Evolutionary conservation across 2,797 vertebrate species (phyloP), one percentile per base, ranked within the genome.

Genomic region (Pantherophis vulpinus): DNA sequence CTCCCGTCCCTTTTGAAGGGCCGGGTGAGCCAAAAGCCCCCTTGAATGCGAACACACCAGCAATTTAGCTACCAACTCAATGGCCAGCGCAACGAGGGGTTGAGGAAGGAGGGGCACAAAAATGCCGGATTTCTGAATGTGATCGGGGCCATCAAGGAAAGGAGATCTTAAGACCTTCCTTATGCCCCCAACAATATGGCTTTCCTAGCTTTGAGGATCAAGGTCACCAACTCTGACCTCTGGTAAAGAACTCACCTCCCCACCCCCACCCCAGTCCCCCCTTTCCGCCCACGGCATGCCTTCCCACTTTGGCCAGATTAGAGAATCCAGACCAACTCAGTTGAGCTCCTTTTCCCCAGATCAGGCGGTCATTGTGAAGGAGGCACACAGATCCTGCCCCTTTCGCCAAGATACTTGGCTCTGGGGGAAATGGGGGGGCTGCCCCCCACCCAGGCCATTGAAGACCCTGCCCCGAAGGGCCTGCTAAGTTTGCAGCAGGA

Each of bases 1-100:
- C 92, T 96, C 89, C 1, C 42, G 91, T 14, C 60, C 90, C 47
- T 56, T 83, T 83, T 83, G 60, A 54, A 9, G 63, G 93, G 29
- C 93, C 55, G 23, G 27, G 56, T 23, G 42, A 91, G 42, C 25
- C 29, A 51, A 91, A 86, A 83, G 47, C 56, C n/a, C 12, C 9
- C 66, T 74, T 88, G 42, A n/a, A 88, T 83, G 90, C 13, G 25
- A 93, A 63, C 87, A 83, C 83, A 8, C 66, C 37, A 47, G 66
- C 90, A 83, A 91, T 61, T 88, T 54, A 61, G 93, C 91, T 20
- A 55, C 93, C 25, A 60, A 88, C 29, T 83, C 61, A 60, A 79
- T n/a, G 23, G 86, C 42, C 1, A 3, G 86, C 13, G 0, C 29
- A 10, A 3, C 4, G 12, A 32, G 47, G 5, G n/a, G 18, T 2